Percentiles rank a stretch among this genome's conserved stretches.
Conservation (phyloP, 2,797 vertebrate species). For the Sebastes alutus region DNA sequence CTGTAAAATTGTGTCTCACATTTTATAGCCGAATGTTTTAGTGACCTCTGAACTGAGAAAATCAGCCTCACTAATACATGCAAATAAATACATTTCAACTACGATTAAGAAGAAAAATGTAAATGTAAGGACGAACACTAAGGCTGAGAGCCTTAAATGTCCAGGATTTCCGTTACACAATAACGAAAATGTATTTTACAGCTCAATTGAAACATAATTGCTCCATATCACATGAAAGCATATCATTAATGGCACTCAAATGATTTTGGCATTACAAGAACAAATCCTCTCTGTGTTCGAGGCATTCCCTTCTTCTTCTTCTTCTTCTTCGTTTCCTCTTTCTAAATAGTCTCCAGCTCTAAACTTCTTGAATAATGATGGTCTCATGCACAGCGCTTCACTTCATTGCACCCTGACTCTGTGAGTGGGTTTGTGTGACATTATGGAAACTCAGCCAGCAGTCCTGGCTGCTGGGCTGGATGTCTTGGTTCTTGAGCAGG, state of each 20-base stretch:
- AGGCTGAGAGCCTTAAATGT: neutral
- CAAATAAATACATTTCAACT: neutral
- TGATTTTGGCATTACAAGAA: constrained; percentile 4
- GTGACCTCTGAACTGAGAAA: neutral
- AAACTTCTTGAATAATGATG: neutral
- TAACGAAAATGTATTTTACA: neutral
- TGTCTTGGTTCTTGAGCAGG: constrained; percentile 24
- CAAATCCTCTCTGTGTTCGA: neutral
- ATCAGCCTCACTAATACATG: neutral
- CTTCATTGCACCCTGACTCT: constrained; percentile 21
- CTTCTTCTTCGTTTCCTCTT: neutral
- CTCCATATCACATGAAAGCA: neutral
- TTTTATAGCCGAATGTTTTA: neutral
- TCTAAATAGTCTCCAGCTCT: neutral
- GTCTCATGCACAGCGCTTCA: neutral
- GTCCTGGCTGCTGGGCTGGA: constrained; percentile 11
- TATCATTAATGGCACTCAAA: neutral
- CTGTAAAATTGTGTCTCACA: neutral
- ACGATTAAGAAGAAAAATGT: neutral
- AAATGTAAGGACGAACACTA: neutral
- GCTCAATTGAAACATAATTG: neutral
- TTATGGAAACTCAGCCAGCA: constrained; percentile 35
- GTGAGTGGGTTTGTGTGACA: constrained; percentile 39
- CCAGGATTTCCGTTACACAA: neutral
- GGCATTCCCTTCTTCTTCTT: neutral